A percentile compares a stretch with the other conserved stretches of the same genome.
Evolutionary conservation across 2,888 invertebrate species (phyloP).

Genomic region (Lagria hirta): DNA sequence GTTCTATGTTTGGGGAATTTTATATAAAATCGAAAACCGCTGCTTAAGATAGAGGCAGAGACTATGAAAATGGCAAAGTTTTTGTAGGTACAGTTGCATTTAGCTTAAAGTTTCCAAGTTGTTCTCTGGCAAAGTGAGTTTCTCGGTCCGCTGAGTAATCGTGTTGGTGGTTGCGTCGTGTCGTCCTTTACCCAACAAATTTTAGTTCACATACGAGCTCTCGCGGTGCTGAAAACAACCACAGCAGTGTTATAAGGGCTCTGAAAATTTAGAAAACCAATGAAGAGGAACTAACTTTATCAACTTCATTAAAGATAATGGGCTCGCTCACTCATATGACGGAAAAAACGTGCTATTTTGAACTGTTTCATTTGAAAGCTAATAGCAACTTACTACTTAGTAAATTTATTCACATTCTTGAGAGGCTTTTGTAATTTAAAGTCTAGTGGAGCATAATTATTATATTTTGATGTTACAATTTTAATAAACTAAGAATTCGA

Average conservation of each 20-base stretch:
- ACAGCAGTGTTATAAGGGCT: conserved; percentile 15
- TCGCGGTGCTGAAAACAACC: conserved; percentile 20
- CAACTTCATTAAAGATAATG: conserved; percentile 21
- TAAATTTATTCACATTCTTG: too few species aligned
- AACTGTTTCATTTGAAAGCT: too few species aligned
- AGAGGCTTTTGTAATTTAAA: too few species aligned
- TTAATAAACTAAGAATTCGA: too few species aligned
- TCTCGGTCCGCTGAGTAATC: conserved; percentile 28
- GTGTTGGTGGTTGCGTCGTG: conserved; percentile 26
- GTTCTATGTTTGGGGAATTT: conserved; percentile 1
- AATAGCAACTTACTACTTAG: too few species aligned
- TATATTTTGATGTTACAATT: too few species aligned
- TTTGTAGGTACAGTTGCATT: conserved; percentile 27
- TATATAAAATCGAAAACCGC: conserved; percentile 1
- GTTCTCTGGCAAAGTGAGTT: conserved; percentile 26
- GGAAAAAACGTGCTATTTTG: too few species aligned
- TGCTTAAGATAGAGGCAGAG: conserved; percentile 13
- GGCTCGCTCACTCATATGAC: too few species aligned
- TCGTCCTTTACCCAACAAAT: conserved; percentile 25
- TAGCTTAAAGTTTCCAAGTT: conserved; percentile 26
- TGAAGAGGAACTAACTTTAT: conserved; percentile 21
- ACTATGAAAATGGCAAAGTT: conserved; percentile 25
- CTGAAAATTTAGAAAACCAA: conserved; percentile 19
- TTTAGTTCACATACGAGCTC: conserved; percentile 23
- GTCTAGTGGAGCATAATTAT: too few species aligned